These are phyloP conservation scores for Atlantisia rogersi DNA, from an alignment of 2,113 vertebrate species.

Conservation along the genomic window DNA sequence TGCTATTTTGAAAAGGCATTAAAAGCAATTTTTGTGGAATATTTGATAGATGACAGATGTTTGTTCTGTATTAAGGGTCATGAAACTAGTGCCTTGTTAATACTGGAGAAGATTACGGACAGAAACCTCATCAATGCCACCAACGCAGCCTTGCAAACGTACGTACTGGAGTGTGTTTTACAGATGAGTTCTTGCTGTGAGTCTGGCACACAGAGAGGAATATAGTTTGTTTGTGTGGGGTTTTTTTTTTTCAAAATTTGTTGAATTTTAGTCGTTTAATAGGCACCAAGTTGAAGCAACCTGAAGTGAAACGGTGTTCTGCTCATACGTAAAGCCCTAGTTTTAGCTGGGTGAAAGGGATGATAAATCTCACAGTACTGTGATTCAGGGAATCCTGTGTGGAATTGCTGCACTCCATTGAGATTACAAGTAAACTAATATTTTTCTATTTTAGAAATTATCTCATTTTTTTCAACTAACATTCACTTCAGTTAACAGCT, in stretches of 20 bases:
- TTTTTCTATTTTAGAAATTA: background rate
- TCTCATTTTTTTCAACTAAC: background rate
- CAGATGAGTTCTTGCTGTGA: background rate
- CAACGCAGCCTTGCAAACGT: conserved; percentile 98
- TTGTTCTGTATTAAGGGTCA: conserved; percentile 86
- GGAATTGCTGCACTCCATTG: background rate
- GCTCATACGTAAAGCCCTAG: background rate
- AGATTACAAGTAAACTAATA: background rate
- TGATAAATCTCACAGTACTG: background rate
- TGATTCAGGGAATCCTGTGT: background rate
- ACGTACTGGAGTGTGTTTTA: conserved; percentile 60
- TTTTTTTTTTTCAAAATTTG: background rate
- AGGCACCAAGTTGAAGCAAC: background rate
- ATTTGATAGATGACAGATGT: conserved; percentile 25
- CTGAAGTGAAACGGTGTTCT: background rate
- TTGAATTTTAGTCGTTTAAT: background rate
- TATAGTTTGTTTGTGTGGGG: background rate
- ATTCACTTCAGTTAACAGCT: background rate
- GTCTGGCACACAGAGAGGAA: background rate
- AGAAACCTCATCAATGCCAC: conserved; percentile 99
- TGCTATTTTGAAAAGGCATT: background rate
- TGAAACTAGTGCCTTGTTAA: conserved; percentile 99
- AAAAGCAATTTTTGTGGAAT: background rate
- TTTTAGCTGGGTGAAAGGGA: background rate
- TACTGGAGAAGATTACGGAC: conserved; percentile 97